A percentile compares a stretch with the other conserved stretches of the same genome.
Conservation (phyloP, 2,888 invertebrate species). For the Rhabditoides inermis region DNA sequence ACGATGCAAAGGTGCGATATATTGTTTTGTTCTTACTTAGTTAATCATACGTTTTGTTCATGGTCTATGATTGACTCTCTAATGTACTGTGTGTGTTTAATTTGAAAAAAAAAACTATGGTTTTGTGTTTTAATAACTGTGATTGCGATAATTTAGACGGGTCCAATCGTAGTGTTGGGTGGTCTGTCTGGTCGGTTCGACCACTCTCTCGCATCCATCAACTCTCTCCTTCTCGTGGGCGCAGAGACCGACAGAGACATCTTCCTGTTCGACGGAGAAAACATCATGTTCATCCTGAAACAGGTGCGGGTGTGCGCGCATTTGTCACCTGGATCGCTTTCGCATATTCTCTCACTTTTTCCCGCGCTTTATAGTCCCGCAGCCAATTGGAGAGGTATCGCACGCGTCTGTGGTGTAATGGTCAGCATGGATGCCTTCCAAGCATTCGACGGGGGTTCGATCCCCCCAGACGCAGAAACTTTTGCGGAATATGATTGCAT, state of each 20-base stretch:
- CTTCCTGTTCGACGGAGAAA: constrained; percentile 16
- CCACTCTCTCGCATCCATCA: constrained; percentile 38
- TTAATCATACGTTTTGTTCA: neutral
- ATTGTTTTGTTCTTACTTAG: neutral
- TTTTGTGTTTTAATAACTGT: neutral
- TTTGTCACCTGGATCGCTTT: no score
- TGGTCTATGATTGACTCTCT: neutral
- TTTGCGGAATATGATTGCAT: no score
- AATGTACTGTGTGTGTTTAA: neutral
- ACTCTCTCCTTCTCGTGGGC: constrained; percentile 16
- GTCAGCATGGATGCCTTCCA: no score
- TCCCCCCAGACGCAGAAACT: no score
- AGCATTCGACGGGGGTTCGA: no score
- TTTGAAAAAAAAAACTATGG: neutral
- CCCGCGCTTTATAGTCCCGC: no score
- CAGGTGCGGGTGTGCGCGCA: no score
- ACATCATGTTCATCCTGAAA: constrained; percentile 15
- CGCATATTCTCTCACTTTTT: no score
- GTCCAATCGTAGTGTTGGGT: constrained; percentile 23
- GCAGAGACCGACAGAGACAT: neutral
- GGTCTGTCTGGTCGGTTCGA: constrained; percentile 45
- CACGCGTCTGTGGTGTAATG: no score
- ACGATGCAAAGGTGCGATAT: constrained; percentile 2
- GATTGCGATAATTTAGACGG: constrained; percentile 7
- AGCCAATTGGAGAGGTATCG: no score